phyloP scores from a whole-genome alignment of 1,140 invertebrate genomes.

The Drosophila tropicalis region DNA sequence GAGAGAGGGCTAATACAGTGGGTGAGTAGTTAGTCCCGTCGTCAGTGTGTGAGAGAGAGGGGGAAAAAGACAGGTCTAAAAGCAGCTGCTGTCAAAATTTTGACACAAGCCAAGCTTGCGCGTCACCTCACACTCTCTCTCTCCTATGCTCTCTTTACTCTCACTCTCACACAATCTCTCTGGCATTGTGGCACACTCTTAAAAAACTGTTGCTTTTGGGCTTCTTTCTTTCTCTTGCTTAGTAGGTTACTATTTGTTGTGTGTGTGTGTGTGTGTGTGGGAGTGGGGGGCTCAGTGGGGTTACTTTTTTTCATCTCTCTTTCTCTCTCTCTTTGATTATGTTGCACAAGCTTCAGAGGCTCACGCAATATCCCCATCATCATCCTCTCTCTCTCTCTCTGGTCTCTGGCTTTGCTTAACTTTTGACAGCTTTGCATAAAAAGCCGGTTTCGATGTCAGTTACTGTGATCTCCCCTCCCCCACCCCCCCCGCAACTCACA shows the following conservation, averaged over 20 bases:
- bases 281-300: background rate
- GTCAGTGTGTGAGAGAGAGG: conserved; percentile 29
- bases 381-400: conserved; percentile 3
- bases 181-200: conserved; percentile 28
- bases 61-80: conserved; percentile 28
- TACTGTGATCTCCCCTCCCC: background rate
- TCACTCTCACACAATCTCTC: conserved; percentile 2
- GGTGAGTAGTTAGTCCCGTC: background rate
- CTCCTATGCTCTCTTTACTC: conserved; percentile 8
- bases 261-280: background rate
- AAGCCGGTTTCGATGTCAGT: conserved; percentile 68
- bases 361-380: conserved; percentile 60
- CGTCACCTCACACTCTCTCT: conserved; percentile 11
- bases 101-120: conserved; percentile 59
- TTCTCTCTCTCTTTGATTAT: conserved; percentile 16
- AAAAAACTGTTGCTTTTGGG: conserved; percentile 58
- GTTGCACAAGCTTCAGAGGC: conserved; percentile 65
- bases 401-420: conserved; percentile 38
- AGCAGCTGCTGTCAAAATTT: conserved; percentile 51
- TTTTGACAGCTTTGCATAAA: conserved; percentile 75
- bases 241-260: conserved; percentile 1
- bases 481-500: too few relatives aligned
- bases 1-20: conserved; percentile 1
- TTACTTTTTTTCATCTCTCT: background rate
- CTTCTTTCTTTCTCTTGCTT: conserved; percentile 22